phyloP scores from a whole-genome alignment of 2,797 vertebrate genomes.

The Pristis pectinata region DNA sequence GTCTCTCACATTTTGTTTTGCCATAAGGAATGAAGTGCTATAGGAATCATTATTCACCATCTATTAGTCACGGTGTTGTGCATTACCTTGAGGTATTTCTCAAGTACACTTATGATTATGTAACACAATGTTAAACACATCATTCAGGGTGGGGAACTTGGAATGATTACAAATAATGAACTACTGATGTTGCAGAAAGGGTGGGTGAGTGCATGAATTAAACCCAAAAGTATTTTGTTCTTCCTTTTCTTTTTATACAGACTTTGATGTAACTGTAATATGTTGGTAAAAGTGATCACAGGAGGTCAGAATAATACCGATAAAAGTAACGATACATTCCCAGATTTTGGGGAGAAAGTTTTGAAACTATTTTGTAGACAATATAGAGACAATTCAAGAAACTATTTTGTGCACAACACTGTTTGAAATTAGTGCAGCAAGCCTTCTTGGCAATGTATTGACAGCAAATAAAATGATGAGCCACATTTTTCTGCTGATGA shows the following conservation, averaged over 20 bases:
- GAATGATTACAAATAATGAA: neutral
- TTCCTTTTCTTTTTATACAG: neutral
- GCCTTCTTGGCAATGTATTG: neutral
- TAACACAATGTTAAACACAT: neutral
- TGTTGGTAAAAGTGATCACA: neutral
- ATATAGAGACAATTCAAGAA: neutral
- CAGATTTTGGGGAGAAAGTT: neutral
- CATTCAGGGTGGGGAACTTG: neutral
- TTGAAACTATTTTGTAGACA: neutral
- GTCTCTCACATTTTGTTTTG: neutral
- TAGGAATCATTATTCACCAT: neutral
- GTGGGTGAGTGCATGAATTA: neutral
- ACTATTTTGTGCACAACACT: neutral
- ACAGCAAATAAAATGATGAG: neutral
- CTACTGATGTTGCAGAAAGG: neutral
- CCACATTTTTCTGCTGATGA: neutral
- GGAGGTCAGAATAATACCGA: neutral
- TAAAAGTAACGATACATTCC: neutral
- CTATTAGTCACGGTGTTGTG: neutral
- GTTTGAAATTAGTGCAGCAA: neutral
- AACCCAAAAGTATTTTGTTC: neutral
- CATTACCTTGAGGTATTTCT: neutral
- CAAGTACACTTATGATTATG: neutral
- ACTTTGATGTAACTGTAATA: neutral
- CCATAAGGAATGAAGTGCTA: neutral